Evolutionary conservation across 2,888 invertebrate species (phyloP), one percentile per base, ranked within the genome.

Genomic region (Antheraea assamensis): DNA sequence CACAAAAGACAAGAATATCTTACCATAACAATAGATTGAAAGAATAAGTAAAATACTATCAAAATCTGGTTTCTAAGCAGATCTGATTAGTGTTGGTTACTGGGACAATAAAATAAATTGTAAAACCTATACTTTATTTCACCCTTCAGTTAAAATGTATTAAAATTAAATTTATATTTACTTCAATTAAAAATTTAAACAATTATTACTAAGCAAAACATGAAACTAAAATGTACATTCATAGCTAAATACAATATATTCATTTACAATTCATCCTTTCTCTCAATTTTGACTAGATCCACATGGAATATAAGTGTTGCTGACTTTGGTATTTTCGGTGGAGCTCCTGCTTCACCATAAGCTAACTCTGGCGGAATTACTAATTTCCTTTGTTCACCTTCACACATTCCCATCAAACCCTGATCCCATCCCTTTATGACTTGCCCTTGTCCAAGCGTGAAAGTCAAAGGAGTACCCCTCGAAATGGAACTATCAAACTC

Each of bases 351-450:
- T 74, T 96, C 95, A 68, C 98, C 98, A 88, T 98, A 98, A 0
- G 96, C 98, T 78, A 98, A 90, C 81, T 98, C 97, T 17, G 98
- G 96, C 21, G 98, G 98, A 82, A 98, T 97, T 5, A 98, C 97
- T 64, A 98, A 92, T 85, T 97, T 98, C 73, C 98, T 95, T 86
- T 97, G 97, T 88, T 98, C 98, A 66, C 98, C 98, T 86, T 97
- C 97, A 91, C 98, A 98, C 98, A 98, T 98, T 72, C 97, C 97
- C 76, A 98, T 93, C 2, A 98, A 94, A 0, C 98, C 98, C 92
- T 98, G 97, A 81, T 98, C 98, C 98, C 98, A 98, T 64, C 98
- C 98, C 89, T 97, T 97, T 79, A 98, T 98, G 4, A 98, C 98
- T 91, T 98, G 98, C 0, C 97, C 97, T 4, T 96, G 95, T 66